Percentiles rank a stretch among this genome's conserved stretches.
phyloP scores from a whole-genome alignment of 2,888 invertebrate species.

The Lepidocyrtoides sp. region DNA sequence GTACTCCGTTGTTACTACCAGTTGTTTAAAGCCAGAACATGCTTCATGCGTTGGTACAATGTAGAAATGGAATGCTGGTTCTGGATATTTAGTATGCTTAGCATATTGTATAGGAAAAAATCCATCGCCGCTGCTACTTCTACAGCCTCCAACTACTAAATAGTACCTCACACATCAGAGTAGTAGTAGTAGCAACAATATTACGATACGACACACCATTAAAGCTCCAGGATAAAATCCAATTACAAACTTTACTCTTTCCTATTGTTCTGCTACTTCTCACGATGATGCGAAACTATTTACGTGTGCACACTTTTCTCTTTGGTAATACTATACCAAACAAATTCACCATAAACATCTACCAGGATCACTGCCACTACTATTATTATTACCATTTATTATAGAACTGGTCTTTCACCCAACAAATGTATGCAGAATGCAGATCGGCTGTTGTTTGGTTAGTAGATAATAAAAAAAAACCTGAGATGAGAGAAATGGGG shows the following conservation, averaged over 20 bases:
- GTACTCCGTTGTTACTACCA: too few relatives aligned
- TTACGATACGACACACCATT: constrained; percentile 32
- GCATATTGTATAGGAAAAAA: too few relatives aligned
- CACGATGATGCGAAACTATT: neutral
- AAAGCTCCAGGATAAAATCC: constrained; percentile 70
- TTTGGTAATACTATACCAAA: neutral
- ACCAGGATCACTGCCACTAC: too few relatives aligned
- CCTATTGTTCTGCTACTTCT: constrained; percentile 45
- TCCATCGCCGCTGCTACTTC: too few relatives aligned
- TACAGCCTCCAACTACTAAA: too few relatives aligned
- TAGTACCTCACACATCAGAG: constrained; percentile 13
- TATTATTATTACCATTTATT: neutral
- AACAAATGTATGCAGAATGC: neutral
- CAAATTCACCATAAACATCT: neutral
- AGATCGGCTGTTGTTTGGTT: constrained; percentile 12
- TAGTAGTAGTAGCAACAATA: constrained; percentile 9
- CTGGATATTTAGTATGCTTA: too few relatives aligned
- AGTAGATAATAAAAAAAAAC: neutral
- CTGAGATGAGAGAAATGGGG: constrained; percentile 13
- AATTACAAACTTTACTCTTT: constrained; percentile 77
- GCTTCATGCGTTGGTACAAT: too few relatives aligned
- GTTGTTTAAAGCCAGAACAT: too few relatives aligned
- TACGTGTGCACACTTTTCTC: neutral
- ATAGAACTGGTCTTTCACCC: neutral
- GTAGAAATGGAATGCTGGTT: too few relatives aligned